Evolutionary conservation across 2,797 vertebrate species (phyloP).

Genomic region (Diplodus sargus): DNA sequence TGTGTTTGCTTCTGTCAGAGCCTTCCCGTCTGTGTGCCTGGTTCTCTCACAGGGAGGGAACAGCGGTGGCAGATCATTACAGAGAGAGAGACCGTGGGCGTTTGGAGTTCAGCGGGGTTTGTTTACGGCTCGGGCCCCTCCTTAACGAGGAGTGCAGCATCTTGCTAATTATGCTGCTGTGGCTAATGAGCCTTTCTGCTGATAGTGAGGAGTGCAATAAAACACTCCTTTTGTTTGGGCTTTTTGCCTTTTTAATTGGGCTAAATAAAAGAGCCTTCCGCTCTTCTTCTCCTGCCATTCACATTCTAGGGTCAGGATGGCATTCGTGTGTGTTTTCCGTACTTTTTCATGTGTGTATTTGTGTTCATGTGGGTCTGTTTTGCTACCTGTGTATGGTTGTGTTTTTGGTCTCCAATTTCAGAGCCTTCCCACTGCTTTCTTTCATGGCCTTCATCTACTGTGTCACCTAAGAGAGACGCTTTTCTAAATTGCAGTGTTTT

Average conservation of each 20-base stretch:
- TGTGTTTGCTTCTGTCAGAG: slow-evolving; percentile 69
- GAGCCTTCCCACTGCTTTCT: slow-evolving; percentile 62
- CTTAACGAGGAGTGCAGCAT: slow-evolving; percentile 87
- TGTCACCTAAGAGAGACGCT: slow-evolving; percentile 33
- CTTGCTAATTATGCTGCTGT: slow-evolving; percentile 88
- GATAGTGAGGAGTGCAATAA: slow-evolving; percentile 82
- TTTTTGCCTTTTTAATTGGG: slow-evolving; percentile 84
- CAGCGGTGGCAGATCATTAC: slow-evolving; percentile 84
- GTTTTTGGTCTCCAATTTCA: slow-evolving; percentile 50
- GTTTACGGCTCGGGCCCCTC: slow-evolving; percentile 85
- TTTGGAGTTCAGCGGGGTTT: slow-evolving; percentile 83
- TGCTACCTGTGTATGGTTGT: slow-evolving; percentile 39
- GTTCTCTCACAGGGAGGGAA: slow-evolving; percentile 70
- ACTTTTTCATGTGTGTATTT: slow-evolving; percentile 48
- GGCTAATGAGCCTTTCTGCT: slow-evolving; percentile 86
- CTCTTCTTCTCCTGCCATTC: slow-evolving; percentile 60
- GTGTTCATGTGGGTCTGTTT: slow-evolving; percentile 33
- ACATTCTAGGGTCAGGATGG: slow-evolving; percentile 56
- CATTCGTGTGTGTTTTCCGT: slow-evolving; percentile 41
- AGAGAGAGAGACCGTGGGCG: slow-evolving; percentile 75
- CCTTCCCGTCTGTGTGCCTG: slow-evolving; percentile 63
- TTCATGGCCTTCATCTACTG: slow-evolving; percentile 52
- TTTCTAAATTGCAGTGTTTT: slow-evolving; percentile 28
- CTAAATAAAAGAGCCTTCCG: slow-evolving; percentile 76
- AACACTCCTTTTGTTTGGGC: slow-evolving; percentile 83